Evolutionary conservation across 2,797 vertebrate genomes (phyloP), one percentile per base, ranked within the genome.

Genomic region (Ctenosaura bakeri): DNA sequence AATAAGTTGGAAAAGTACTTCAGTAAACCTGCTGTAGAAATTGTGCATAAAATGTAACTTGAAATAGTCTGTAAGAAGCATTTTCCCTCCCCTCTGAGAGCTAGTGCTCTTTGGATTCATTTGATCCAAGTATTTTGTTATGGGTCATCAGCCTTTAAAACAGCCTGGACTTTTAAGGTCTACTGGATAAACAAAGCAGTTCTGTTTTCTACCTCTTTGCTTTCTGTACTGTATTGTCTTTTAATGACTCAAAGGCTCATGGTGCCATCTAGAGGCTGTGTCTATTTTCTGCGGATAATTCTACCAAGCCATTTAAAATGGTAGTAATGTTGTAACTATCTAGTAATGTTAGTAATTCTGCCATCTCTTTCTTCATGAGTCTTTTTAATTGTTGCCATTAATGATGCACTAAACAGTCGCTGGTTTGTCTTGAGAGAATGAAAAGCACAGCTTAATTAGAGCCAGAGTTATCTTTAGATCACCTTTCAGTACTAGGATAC

Each of bases 221-320:
- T 42, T 64, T 85, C 71, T 12, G 20, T 8, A 18, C 2, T 22
- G 7, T 38, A n/a, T 0, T 69, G n/a, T 24, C 16, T 14, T 59
- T 50, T 77, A 12, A 59, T 59, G 50, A 62, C 38, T 74, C 82
- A 82, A 89, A 89, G 90, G 8, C 73, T 83, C 78, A 52, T 83
- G 22, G 35, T 87, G 74, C 91, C 91, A 89, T 89, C 91, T 92
- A 83, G 88, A 38, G 91, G 80, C 85, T 78, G 16, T 54, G 24
- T 13, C 9, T 52, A 35, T 20, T 87, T 22, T 35, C 64, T n/a
- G 13, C 20, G 74, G n/a, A 13, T 12, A 50, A 32, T 73, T 10
- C 12, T 54, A 59, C 18, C 50, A 91, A 69, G 20, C 26, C 56
- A 52, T 46, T n/a, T 76, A 59, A 71, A 26, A 81, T 80, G 56